phyloP scores from a whole-genome alignment of 2,113 vertebrate genomes.

The Gobio gobio region DNA sequence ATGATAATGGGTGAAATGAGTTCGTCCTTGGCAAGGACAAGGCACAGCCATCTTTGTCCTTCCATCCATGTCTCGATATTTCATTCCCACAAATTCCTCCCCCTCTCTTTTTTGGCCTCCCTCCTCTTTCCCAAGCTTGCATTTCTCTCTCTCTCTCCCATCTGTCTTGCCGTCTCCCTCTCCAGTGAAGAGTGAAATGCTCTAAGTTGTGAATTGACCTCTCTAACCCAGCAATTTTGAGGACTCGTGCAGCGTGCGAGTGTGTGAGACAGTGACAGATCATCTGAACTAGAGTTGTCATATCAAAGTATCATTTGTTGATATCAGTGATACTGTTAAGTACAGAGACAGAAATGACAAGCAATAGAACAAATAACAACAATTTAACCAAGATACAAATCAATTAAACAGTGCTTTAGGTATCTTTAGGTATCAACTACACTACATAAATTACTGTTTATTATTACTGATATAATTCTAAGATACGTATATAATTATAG shows the following conservation, averaged over 20 bases:
- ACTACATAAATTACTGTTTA: too few species aligned
- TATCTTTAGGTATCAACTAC: too few species aligned
- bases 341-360: background rate
- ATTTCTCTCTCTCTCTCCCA: background rate
- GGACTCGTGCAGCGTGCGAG: background rate
- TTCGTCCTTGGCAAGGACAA: conserved; percentile 48
- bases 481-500: too few species aligned
- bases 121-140: conserved; percentile 23
- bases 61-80: background rate
- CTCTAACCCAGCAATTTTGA: conserved; percentile 10
- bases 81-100: conserved; percentile 30
- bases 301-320: background rate
- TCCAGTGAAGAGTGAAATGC: conserved; percentile 26
- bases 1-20: conserved; percentile 47
- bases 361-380: background rate
- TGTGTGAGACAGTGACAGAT: background rate
- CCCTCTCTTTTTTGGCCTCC: background rate
- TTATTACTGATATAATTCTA: too few species aligned
- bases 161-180: conserved; percentile 27
- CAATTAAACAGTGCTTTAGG: too few species aligned
- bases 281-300: background rate
- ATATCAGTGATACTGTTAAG: background rate
- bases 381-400: background rate
- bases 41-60: conserved; percentile 20
- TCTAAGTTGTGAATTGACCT: conserved; percentile 14